Evolutionary conservation across 2,113 vertebrate genomes (phyloP), one percentile per base, ranked within the genome.

Genomic region (Romanogobio albipinnatus): DNA sequence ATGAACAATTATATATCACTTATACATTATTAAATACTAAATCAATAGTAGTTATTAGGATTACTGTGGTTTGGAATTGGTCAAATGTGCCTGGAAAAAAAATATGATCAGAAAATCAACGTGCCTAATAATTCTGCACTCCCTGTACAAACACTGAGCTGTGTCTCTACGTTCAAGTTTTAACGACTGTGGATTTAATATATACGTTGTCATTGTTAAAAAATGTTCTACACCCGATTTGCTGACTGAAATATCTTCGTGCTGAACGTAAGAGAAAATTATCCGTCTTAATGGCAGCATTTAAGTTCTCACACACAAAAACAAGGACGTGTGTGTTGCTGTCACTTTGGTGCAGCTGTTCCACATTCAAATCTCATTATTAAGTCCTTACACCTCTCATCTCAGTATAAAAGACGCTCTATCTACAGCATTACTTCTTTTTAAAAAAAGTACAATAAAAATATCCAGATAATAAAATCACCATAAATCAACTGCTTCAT

Each of bases 351-450:
- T 62, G 22, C 76, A 45, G 36, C 76, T 78, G 76, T 61, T 62
- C 36, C 43, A 81, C 58, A 19, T 66, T 80, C 66, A 29, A 80
- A 75, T 75, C 45, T 51, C 15, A 68, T 56, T 51, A 77, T 68
- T 19, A 33, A 85, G 66, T 81, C 76, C 81, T 89, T 80, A 89
- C 90, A 92, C 87, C 64, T 49, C 45, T 76, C 88, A 74, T 66
- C 84, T 87, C 58, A 80, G 78, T 86, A 86, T 64, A 85, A 81
- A 79, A 82, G 61, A 81, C 17, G 26, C 66, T 29, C 47, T 84
- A 84, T 22, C 82, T 76, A 87, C 71, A 87, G 68, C 51, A 84
- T 43, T 71, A 84, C 26, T 75, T 70, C 70, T 68, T 80, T 49
- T 81, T 58, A 86, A 85, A 85, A 33, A 17, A 80, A 43, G 78